Evolutionary conservation across 2,888 invertebrate genomes (phyloP).

Genomic region (Mesochorus sp.): DNA sequence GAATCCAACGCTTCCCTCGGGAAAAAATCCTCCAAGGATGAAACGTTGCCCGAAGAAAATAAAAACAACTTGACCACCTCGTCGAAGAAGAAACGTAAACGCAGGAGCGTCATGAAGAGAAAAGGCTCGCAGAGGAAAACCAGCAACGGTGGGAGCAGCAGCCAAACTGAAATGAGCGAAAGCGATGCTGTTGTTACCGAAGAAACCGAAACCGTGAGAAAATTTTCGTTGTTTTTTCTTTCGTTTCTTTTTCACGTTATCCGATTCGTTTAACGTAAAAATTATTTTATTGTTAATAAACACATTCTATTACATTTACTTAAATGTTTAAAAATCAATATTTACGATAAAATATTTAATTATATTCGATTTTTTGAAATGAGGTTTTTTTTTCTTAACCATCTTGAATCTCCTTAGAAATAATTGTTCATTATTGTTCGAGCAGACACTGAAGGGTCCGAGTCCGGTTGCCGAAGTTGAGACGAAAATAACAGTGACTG

Average conservation of each 20-base stretch:
- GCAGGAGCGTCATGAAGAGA: constrained; percentile 91
- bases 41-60: constrained; percentile 81
- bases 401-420: too few relatives aligned
- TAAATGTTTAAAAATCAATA: too few relatives aligned
- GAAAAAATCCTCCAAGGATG: constrained; percentile 78
- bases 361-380: too few relatives aligned
- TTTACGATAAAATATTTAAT: too few relatives aligned
- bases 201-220: constrained; percentile 73
- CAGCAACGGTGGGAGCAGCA: constrained; percentile 77
- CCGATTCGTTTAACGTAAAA: too few relatives aligned
- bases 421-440: too few relatives aligned
- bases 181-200: constrained; percentile 65
- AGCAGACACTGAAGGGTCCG: constrained; percentile 70
- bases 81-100: constrained; percentile 89
- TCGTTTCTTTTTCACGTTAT: neutral
- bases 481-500: constrained; percentile 56
- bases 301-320: too few relatives aligned
- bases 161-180: constrained; percentile 76
- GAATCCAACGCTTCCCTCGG: constrained; percentile 73
- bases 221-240: neutral
- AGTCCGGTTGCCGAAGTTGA: constrained; percentile 72
- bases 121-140: constrained; percentile 90
- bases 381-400: too few relatives aligned
- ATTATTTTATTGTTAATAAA: too few relatives aligned
- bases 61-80: constrained; percentile 83